phyloP scores from a whole-genome alignment of 1,140 invertebrate species.

The Halesus radiatus region DNA sequence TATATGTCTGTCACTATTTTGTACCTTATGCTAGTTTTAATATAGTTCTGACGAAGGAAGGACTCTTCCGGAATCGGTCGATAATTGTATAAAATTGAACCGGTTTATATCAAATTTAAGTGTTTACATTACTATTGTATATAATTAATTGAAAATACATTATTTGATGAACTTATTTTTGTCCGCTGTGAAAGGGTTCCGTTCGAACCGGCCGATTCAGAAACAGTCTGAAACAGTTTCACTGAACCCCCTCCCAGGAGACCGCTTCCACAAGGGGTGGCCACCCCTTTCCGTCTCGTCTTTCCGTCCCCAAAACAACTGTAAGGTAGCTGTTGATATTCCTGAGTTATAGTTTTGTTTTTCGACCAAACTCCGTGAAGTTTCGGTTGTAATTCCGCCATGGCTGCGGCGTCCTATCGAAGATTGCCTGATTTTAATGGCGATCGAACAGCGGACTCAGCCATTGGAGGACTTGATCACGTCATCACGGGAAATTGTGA shows the following conservation, averaged over 20 bases:
- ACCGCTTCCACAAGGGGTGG: neutral
- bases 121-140: too few species aligned
- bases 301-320: conserved; percentile 25
- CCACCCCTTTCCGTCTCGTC: conserved; percentile 22
- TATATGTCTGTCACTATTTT: too few species aligned
- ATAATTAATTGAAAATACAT: too few species aligned
- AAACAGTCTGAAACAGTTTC: too few species aligned
- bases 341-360: conserved; percentile 52
- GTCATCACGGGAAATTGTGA: conserved; percentile 14
- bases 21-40: too few species aligned
- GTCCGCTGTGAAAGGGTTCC: too few species aligned
- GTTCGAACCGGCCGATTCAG: too few species aligned
- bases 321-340: conserved; percentile 43
- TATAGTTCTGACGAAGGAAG: too few species aligned
- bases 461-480: conserved; percentile 31
- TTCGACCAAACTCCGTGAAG: conserved; percentile 6
- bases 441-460: neutral
- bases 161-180: too few species aligned
- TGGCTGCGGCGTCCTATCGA: conserved; percentile 6
- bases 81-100: too few species aligned
- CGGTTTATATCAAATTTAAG: too few species aligned
- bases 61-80: too few species aligned
- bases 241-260: neutral
- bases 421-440: conserved; percentile 17
- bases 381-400: neutral